These are phyloP conservation scores for Barnardius zonarius DNA, from an alignment of 2,113 vertebrate genomes.

Conservation along the genomic window DNA sequence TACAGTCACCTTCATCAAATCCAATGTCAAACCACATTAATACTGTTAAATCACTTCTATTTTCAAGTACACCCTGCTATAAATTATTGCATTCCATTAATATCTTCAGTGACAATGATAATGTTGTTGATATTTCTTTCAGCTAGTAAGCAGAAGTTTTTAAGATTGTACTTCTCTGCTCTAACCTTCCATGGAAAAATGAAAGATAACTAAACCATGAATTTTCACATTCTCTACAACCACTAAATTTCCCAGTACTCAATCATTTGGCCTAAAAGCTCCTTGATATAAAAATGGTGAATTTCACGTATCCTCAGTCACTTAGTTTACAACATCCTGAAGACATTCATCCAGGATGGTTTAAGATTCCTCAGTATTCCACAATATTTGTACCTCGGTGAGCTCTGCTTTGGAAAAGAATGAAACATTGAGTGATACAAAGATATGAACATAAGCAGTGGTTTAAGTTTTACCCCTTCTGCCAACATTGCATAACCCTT, in stretches of 20 bases:
- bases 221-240: background rate
- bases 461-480: background rate
- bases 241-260: background rate
- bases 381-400: background rate
- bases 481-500: background rate
- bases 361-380: background rate
- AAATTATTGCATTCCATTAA: background rate
- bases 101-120: background rate
- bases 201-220: background rate
- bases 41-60: background rate
- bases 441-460: background rate
- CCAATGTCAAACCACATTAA: slow-evolving; percentile 18
- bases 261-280: background rate
- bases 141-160: background rate
- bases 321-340: background rate
- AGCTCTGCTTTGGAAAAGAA: background rate
- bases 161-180: background rate
- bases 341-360: background rate
- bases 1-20: slow-evolving; percentile 9
- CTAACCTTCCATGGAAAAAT: background rate
- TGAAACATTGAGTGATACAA: background rate
- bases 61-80: background rate
- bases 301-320: background rate
- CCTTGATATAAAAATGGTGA: background rate
- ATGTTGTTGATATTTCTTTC: background rate